Base-by-base conservation (phyloP, 1,140 invertebrate genomes). In the Drosophila subpulchrella region DNA sequence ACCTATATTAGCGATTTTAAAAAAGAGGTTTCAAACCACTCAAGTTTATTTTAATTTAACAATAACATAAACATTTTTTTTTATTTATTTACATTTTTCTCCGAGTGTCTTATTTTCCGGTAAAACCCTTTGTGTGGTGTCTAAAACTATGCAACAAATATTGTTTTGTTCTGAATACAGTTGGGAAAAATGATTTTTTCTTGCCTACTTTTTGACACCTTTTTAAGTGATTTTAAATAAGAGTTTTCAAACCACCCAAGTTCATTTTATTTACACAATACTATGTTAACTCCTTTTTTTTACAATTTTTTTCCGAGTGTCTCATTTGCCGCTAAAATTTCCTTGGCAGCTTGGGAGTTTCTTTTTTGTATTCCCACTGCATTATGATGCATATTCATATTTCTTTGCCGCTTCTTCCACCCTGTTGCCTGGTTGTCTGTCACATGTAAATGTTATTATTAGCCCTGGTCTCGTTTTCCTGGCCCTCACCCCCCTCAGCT, bases 391-490 rank as follows among this genome's bases (percentile, higher is more conserved):
- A 68, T 70, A 68, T 70, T 68, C 62, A 70, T 68, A 67, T 53
- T 70, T 68, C 63, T 47, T 24, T 47, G 48, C n/a, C 10, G 6
- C 44, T 47, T 32, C 20, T 62, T 58, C 11, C 39, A 30, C 20
- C 68, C 44, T 46, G 12, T 41, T 46, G 36, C 27, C 36, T 27
- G 51, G 34, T 34, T 44, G 70, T 65, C 34, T 48, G 48, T 68
- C 66, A 66, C 60, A 70, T 67, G 66, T 56, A 68, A 68, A 70
- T 47, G 66, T 70, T 70, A 48, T 71, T 71, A 71, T 71, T 70
- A 71, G 67, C 67, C 53, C 50, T 68, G 50, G 42, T 68, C 67
- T 68, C n/a, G 17, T 68, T 68, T 65, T 50, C 59, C 71, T 34
- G 8, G n/a, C 11, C 24, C 41, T 24, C 24, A 30, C 15, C 44